Percentiles rank a stretch among this genome's conserved stretches.
Evolutionary conservation across 1,140 invertebrate species (phyloP).

Genomic region (Potamilus streckersoni): DNA sequence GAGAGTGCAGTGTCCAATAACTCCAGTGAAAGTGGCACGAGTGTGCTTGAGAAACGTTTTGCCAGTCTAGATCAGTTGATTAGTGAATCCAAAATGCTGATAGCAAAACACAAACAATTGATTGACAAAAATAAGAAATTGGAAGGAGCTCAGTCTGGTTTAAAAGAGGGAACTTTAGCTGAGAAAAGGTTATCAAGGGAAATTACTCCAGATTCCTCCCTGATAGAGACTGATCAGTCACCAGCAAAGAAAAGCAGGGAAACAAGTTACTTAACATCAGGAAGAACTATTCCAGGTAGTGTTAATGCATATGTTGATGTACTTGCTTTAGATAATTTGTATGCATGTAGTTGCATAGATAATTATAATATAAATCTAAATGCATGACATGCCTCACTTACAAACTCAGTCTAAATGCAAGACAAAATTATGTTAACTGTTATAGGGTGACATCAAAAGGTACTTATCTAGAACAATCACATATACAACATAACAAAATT

Average conservation of each 20-base stretch:
- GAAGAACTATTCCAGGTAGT: too few species aligned
- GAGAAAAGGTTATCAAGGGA: background rate
- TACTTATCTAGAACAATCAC: too few species aligned
- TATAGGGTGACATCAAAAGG: too few species aligned
- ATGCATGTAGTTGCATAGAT: too few species aligned
- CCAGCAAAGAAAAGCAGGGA: background rate
- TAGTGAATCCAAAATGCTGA: slow-evolving; percentile 41
- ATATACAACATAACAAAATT: too few species aligned
- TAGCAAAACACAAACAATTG: slow-evolving; percentile 41
- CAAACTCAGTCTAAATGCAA: too few species aligned
- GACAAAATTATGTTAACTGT: too few species aligned
- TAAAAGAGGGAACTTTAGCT: background rate
- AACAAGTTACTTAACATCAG: too few species aligned
- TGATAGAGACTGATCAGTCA: background rate
- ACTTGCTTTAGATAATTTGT: too few species aligned
- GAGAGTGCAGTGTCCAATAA: slow-evolving; percentile 4
- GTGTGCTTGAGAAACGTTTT: slow-evolving; percentile 30
- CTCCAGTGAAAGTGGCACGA: slow-evolving; percentile 4
- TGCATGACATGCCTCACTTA: too few species aligned
- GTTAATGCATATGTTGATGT: too few species aligned
- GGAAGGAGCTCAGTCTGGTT: slow-evolving; percentile 8
- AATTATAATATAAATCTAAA: too few species aligned
- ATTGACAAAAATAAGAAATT: slow-evolving; percentile 39
- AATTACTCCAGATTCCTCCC: background rate
- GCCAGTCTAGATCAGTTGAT: slow-evolving; percentile 44